Percentiles rank a stretch among this genome's conserved stretches.
phyloP scores from a whole-genome alignment of 2,113 vertebrate genomes.

The Rhodinocichla rosea region DNA sequence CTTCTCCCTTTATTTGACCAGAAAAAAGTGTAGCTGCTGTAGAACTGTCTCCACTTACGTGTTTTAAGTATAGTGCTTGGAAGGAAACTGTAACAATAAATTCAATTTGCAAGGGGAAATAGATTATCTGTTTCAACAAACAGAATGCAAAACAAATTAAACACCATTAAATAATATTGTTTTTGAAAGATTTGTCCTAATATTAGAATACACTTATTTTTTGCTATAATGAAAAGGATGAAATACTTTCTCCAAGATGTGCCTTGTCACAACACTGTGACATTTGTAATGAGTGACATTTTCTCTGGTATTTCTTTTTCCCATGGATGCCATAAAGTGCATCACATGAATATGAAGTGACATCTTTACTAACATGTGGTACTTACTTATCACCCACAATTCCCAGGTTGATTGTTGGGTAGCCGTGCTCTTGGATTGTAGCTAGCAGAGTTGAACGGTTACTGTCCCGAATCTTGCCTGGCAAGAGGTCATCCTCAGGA shows the following conservation, averaged over 20 bases:
- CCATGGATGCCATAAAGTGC: neutral
- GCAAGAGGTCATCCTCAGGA: conserved; percentile 96
- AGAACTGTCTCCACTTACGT: neutral
- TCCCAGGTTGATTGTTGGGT: conserved; percentile 98
- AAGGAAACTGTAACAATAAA: neutral
- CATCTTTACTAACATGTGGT: conserved; percentile 57
- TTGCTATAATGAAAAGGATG: neutral
- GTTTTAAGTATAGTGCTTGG: neutral
- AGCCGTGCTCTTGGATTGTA: conserved; percentile 98
- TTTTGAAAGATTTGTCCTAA: neutral
- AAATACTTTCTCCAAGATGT: neutral
- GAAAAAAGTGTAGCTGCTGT: neutral
- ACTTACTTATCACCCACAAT: conserved; percentile 99
- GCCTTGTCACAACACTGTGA: neutral
- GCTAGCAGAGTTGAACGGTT: conserved; percentile 96
- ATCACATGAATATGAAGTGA: conserved; percentile 36
- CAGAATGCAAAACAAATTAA: neutral
- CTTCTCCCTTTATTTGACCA: neutral
- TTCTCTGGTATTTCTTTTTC: conserved; percentile 23
- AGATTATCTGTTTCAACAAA: neutral
- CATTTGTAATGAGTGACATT: neutral
- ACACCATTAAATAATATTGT: neutral
- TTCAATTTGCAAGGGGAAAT: neutral
- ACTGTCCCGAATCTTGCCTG: conserved; percentile 97
- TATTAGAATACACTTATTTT: neutral